These are phyloP conservation scores for Ceyx melanurus DNA, from an alignment of 2,113 vertebrate species.

Conservation along the genomic window DNA sequence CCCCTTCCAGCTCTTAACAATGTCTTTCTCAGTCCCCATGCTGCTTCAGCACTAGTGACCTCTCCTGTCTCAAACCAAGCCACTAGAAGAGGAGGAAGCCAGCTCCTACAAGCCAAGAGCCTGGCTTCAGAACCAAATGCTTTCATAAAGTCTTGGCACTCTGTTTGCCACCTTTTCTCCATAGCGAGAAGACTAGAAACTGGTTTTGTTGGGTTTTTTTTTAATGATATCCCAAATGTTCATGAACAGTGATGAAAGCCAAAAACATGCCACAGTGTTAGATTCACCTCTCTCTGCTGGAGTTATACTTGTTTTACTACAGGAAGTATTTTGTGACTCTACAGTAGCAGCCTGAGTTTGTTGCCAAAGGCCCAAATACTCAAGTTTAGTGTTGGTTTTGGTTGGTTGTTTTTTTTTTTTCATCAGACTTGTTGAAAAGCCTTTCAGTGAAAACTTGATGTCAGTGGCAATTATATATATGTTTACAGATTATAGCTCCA, in stretches of 20 bases:
- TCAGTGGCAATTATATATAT: conserved; percentile 18
- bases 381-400: background rate
- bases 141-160: rapidly evolving
- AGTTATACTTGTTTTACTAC: background rate
- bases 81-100: background rate
- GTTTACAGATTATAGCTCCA: background rate
- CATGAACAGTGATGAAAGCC: background rate
- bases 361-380: conserved; percentile 10
- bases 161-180: background rate
- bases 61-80: background rate
- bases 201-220: background rate
- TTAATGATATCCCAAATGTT: background rate
- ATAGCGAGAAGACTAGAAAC: background rate
- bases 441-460: conserved; percentile 16
- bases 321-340: conserved; percentile 16
- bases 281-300: conserved; percentile 27
- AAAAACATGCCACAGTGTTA: conserved; percentile 18
- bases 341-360: conserved; percentile 7
- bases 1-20: background rate
- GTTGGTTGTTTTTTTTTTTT: background rate
- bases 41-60: background rate
- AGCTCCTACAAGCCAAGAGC: background rate
- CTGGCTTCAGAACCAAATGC: rapidly evolving
- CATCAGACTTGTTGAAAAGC: conserved; percentile 13
- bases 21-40: background rate